A percentile compares a stretch with the other conserved stretches of the same genome.
Conservation (phyloP, 2,888 invertebrate genomes). For the Baccha elongata region DNA sequence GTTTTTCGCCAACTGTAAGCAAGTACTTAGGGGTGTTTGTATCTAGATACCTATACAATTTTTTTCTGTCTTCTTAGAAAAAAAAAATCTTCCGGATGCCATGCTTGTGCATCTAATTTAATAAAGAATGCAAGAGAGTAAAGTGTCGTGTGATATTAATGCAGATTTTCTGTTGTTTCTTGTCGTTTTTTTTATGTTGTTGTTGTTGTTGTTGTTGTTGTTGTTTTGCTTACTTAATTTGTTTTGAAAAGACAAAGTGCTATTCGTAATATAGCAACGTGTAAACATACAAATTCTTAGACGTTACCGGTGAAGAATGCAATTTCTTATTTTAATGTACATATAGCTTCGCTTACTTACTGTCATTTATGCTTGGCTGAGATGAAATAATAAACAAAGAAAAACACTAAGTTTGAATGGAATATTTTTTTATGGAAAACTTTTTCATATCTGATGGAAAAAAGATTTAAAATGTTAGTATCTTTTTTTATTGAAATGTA, state of each 20-base stretch:
- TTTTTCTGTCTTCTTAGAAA: constrained; percentile 20
- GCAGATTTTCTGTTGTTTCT: constrained; percentile 39
- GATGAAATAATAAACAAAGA: too few species aligned
- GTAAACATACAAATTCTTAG: constrained; percentile 34
- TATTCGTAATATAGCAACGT: constrained; percentile 25
- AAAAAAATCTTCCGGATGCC: constrained; percentile 62
- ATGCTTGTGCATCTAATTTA: constrained; percentile 68
- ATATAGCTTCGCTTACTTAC: background rate
- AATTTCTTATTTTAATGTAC: background rate
- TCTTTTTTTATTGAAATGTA: too few species aligned
- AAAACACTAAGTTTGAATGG: too few species aligned
- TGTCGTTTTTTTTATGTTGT: background rate
- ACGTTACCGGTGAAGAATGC: background rate
- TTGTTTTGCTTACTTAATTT: constrained; percentile 54
- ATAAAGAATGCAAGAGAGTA: constrained; percentile 53
- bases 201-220: background rate
- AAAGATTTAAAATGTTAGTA: too few species aligned
- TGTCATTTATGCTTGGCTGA: constrained; percentile 8
- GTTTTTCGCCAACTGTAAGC: constrained; percentile 51
- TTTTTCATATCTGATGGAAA: too few species aligned
- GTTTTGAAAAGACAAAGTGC: constrained; percentile 20
- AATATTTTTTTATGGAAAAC: too few species aligned
- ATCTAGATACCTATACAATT: too few species aligned
- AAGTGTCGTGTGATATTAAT: constrained; percentile 58
- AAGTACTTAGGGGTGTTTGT: constrained; percentile 49